These are phyloP conservation scores for Trinorchestia longiramus DNA, from an alignment of 1,140 invertebrate genomes.

Conservation along the genomic window DNA sequence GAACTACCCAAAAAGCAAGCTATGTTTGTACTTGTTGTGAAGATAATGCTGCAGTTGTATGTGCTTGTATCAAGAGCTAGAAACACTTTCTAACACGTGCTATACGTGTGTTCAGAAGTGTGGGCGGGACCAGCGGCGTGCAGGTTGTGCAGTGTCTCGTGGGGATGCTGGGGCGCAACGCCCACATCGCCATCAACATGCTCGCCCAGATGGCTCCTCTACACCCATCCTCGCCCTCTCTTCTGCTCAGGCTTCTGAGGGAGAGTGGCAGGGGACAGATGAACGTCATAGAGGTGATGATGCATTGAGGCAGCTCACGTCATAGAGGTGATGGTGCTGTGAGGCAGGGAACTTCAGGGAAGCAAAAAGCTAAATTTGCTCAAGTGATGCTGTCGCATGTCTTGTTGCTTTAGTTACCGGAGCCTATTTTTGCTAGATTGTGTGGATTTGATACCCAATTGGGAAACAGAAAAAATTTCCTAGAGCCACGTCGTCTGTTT, in stretches of 20 bases:
- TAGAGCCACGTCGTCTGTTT: no score
- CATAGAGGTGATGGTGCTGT: constrained; percentile 59
- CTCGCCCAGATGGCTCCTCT: constrained; percentile 64
- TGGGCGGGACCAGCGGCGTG: constrained; percentile 51
- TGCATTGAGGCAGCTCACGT: no score
- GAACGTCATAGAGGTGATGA: constrained; percentile 65
- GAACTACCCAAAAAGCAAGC: background rate
- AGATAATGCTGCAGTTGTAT: background rate
- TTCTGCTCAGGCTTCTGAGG: constrained; percentile 64
- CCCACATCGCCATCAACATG: constrained; percentile 66
- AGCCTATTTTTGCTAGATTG: background rate
- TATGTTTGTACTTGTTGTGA: background rate
- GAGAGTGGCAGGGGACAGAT: constrained; percentile 66
- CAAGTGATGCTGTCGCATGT: background rate
- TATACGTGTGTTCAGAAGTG: background rate
- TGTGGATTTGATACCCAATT: background rate
- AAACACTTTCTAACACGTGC: background rate
- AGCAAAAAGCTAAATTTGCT: background rate
- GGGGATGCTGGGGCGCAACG: constrained; percentile 68
- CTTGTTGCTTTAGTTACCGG: background rate
- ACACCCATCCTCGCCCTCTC: constrained; percentile 57
- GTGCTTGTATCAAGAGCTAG: background rate
- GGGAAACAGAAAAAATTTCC: background rate
- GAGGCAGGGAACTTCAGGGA: background rate
- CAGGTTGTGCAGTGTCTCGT: constrained; percentile 71